Evolutionary conservation across 2,113 vertebrate genomes (phyloP).

Genomic region (Axis porcinus): DNA sequence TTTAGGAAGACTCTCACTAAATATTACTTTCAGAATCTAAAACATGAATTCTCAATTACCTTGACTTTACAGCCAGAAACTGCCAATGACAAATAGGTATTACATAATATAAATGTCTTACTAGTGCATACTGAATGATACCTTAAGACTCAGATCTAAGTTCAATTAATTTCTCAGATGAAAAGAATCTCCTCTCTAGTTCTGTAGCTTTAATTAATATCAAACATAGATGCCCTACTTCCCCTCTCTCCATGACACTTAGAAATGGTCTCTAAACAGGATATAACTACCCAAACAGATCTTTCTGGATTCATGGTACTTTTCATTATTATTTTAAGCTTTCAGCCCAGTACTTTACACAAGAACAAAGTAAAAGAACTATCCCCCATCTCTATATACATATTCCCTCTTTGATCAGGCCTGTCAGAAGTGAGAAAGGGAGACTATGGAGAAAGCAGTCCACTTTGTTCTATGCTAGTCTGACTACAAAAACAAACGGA

Average conservation of each 20-base stretch:
- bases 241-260: not conserved
- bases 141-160: not conserved
- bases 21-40: not conserved
- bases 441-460: not conserved
- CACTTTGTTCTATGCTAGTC: not conserved
- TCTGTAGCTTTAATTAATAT: not conserved
- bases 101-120: not conserved
- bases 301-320: not conserved
- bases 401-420: not conserved
- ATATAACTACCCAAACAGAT: not conserved
- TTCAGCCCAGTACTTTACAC: not conserved
- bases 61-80: not conserved
- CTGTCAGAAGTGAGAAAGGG: not conserved
- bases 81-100: not conserved
- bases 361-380: not conserved
- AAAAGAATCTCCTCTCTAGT: not conserved
- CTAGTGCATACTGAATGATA: not conserved
- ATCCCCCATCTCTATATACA: not conserved
- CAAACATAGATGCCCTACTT: not conserved
- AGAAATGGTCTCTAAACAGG: not conserved
- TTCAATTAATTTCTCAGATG: not conserved
- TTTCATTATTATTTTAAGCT: not conserved
- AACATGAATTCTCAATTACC: not conserved
- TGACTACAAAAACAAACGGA: not conserved
- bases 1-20: not conserved